Base-by-base conservation (phyloP, 2,113 vertebrate species). In the Cebus imitator region DNA sequence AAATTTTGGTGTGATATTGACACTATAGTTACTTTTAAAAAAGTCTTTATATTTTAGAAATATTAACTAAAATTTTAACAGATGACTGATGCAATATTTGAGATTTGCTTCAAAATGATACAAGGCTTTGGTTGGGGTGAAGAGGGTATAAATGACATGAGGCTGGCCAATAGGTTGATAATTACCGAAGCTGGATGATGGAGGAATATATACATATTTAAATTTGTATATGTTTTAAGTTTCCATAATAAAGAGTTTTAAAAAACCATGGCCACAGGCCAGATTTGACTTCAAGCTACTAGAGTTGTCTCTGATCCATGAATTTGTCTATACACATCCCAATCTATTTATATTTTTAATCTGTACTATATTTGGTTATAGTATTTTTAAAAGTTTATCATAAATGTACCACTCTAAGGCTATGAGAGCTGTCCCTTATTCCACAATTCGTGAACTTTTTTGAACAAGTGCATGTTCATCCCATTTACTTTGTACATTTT, bases 21-120 rank as follows among this genome's bases (percentile, higher is more conserved):
- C 82, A 83, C 83, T 78, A 30, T 64, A 86, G n/a, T 45, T 73
- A 75, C 18, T 0, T 93, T 14, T 6, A 17, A 73, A 90, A 92
- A 7, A 70, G 6, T 81, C 11, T 37, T 84, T 85, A 25, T n/a
- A 10, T 91, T 93, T 89, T 89, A 66, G 30, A 96, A 95, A 94
- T 66, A 81, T 0, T 80, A 35, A 87, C 72, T 55, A 58, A 94
- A 66, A 43, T 96, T 48, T 95, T 95, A 72, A 89, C 2, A 48
- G 25, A 91, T 86, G 14, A 66, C 73, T 94, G 23, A 93, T 57
- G 10, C 4, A 35, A 4, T 40, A 8, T 73, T 88, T 43, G 61
- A 88, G 12, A 73, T 94, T 52, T 95, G 21, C 57, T 70, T 95
- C 48, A 37, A 35, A 93, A 97, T 76, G 57, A 93, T 76, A 55